Evolutionary conservation across 2,888 invertebrate genomes (phyloP).

Genomic region (Sarcophaga subvicina): DNA sequence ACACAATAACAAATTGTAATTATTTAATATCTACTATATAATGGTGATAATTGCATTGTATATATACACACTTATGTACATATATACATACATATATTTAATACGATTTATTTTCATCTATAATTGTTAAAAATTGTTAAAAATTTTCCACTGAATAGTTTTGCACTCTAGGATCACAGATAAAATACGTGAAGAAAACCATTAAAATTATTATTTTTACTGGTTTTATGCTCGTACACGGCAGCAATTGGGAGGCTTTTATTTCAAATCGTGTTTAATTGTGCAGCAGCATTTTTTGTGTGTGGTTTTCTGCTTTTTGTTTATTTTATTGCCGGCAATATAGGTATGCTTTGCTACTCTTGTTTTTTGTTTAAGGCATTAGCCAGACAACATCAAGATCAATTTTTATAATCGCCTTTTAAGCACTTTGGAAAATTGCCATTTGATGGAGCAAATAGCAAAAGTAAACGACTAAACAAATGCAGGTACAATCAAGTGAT

Average conservation of each 20-base stretch:
- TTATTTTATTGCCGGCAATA: not conserved
- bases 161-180: conserved; percentile 31
- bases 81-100: not conserved
- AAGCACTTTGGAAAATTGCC: conserved; percentile 68
- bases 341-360: not conserved
- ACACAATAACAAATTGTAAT: conserved; percentile 32
- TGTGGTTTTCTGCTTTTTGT: not conserved
- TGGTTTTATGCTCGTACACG: not conserved
- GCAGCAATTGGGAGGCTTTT: not conserved
- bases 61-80: not conserved
- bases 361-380: not conserved
- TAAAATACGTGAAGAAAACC: not conserved
- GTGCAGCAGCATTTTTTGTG: not conserved
- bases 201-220: conserved; percentile 8
- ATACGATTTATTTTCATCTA: conserved; percentile 24
- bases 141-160: conserved; percentile 42
- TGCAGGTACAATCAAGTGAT: conserved; percentile 5
- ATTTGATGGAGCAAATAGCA: conserved; percentile 37
- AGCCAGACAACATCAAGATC: conserved; percentile 53
- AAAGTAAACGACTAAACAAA: conserved; percentile 6
- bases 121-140: conserved; percentile 32
- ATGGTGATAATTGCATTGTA: not conserved
- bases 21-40: not conserved
- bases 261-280: not conserved
- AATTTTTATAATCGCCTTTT: conserved; percentile 60